Base-by-base conservation (phyloP, 2,113 vertebrate species). In the Antigone vipio region DNA sequence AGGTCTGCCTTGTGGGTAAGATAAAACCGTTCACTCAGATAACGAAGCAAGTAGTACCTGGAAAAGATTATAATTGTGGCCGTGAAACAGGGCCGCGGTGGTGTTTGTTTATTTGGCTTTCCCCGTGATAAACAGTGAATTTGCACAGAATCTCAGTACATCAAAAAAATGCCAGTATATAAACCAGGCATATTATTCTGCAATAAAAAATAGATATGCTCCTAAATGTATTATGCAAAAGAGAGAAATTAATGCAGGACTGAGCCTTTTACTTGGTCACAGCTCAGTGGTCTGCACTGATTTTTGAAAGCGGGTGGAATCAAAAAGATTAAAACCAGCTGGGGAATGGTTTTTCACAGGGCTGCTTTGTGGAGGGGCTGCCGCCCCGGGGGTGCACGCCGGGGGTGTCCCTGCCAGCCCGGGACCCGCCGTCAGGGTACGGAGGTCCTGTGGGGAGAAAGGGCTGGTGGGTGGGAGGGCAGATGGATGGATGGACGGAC, bases 221-320 rank as follows among this genome's bases (percentile, higher is more conserved):
- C 45, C 52, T 89, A 78, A 94, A 95, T 77, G 71, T 69, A 73
- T 95, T 86, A 68, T 87, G 91, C 88, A 91, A 59, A 94, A 68
- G 42, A 85, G 89, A 50, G 63, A 38, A 67, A 76, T 35, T 67
- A 56, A 30, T 20, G 67, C 40, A 23, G 52, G 73, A 2, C 44
- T 63, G 73, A 75, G 73, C 73, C 59, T 52, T 55, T 78, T 32
- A 3, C 26, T 77, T 27, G 73, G 91, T 78, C 86, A 71, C 95
- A 92, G 83, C 73, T 85, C 83, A 58, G 86, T 38, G 76, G 60
- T 34, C 93, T 49, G 68, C 86, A 52, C 66, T 29, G 84, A 19
- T n/a, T 64, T 82, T 30, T 56, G 67, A 47, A 76, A 69, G 75
- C 0, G 1, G 7, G 23, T 44, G 35, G 74, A 62, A 73, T 8